These are phyloP conservation scores for Dasyornis broadbenti DNA, from an alignment of 2,113 vertebrate genomes.

Conservation along the genomic window DNA sequence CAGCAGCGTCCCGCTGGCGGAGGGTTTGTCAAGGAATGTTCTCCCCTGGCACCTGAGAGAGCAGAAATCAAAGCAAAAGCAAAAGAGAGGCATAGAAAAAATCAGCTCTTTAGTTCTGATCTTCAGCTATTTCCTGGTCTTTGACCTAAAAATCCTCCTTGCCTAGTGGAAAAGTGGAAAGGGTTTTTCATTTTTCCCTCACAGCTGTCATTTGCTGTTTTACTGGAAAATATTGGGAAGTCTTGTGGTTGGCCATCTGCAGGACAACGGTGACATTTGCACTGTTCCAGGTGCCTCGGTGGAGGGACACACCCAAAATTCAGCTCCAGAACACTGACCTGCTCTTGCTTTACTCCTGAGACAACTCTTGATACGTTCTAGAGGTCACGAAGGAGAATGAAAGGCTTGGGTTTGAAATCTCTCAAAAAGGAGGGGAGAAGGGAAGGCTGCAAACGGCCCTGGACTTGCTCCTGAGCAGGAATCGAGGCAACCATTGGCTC, in stretches of 20 bases:
- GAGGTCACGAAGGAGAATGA: not conserved
- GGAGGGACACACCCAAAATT: not conserved
- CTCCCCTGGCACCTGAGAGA: not conserved
- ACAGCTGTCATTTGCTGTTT: not conserved
- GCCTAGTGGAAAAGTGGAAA: not conserved
- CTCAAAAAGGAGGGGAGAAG: not conserved
- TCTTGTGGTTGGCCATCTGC: not conserved
- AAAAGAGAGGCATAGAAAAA: not conserved
- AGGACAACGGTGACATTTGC: not conserved
- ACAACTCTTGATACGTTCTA: not conserved
- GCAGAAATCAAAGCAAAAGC: not conserved
- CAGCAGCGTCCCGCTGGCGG: not conserved
- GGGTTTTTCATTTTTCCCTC: not conserved
- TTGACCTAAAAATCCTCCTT: not conserved
- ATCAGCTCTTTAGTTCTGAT: not conserved
- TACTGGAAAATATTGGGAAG: not conserved
- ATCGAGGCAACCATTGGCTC: constrained; percentile 1
- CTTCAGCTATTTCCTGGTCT: not conserved
- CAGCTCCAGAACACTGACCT: not conserved
- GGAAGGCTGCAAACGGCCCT: not conserved
- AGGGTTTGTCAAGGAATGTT: not conserved
- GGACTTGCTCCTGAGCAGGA: not conserved
- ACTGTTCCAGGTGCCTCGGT: not conserved
- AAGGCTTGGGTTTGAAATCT: not conserved
- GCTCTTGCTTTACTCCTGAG: not conserved